phyloP scores from a whole-genome alignment of 2,113 vertebrate genomes.

The Poeciliopsis turrubarensis region DNA sequence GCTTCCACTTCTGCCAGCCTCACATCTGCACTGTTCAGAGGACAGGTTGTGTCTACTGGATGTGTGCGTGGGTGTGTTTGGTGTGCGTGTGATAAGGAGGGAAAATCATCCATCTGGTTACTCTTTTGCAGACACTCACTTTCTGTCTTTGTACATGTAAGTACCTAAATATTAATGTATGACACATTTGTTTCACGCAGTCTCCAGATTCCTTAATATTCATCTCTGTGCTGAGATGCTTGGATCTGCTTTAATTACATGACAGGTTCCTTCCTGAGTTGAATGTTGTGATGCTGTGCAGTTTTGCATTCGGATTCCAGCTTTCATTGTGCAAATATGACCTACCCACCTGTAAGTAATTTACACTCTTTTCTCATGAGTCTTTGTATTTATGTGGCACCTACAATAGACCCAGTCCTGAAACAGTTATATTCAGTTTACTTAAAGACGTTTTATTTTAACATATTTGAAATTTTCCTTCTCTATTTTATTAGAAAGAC shows the following conservation, averaged over 20 bases:
- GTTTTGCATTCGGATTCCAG: neutral
- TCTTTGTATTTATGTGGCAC: neutral
- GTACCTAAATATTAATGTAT: constrained; percentile 2
- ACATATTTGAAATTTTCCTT: too few species aligned
- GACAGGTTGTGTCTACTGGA: constrained; percentile 11
- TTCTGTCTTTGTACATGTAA: constrained; percentile 6
- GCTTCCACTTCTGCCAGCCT: constrained; percentile 56
- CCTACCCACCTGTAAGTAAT: neutral
- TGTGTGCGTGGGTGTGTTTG: constrained; percentile 12
- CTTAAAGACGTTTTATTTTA: too few species aligned
- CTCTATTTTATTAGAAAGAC: too few species aligned
- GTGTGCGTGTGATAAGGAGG: constrained; percentile 23
- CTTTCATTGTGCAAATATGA: neutral
- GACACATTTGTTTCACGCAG: neutral
- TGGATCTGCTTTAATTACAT: constrained; percentile 20
- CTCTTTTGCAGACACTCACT: constrained; percentile 8
- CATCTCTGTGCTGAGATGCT: neutral
- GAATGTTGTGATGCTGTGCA: neutral
- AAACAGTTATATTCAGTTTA: too few species aligned
- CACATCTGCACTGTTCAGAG: constrained; percentile 62
- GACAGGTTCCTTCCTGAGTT: constrained; percentile 10
- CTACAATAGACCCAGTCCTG: too few species aligned
- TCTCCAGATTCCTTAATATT: neutral
- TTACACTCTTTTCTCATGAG: too few species aligned
- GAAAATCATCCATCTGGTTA: constrained; percentile 23